Conservation (phyloP, 2,888 invertebrate genomes). For the Agrilus mali region DNA sequence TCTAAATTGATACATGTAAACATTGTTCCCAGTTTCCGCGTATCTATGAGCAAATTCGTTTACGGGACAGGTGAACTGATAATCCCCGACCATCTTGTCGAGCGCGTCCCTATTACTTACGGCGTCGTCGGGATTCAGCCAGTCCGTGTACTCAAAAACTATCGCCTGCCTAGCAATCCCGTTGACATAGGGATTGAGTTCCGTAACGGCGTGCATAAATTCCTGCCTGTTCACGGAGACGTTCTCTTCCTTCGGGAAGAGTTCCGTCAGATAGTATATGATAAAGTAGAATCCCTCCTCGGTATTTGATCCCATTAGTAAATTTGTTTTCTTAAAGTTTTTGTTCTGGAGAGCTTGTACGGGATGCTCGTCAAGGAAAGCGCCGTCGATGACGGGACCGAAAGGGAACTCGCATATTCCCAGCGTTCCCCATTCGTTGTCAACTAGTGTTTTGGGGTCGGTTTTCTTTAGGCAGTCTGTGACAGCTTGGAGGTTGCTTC, state of each 20-base stretch:
- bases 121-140: slow-evolving; percentile 77
- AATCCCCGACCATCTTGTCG: slow-evolving; percentile 90
- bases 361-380: slow-evolving; percentile 79
- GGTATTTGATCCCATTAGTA: slow-evolving; percentile 83
- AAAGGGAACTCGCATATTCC: slow-evolving; percentile 88
- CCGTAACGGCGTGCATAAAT: slow-evolving; percentile 67
- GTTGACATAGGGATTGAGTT: slow-evolving; percentile 75
- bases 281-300: slow-evolving; percentile 94
- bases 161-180: slow-evolving; percentile 76
- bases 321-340: slow-evolving; percentile 85
- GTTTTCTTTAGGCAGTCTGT: slow-evolving; percentile 66
- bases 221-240: slow-evolving; percentile 70
- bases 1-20: slow-evolving; percentile 84
- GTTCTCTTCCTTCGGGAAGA: slow-evolving; percentile 74
- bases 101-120: slow-evolving; percentile 70
- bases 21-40: slow-evolving; percentile 77
- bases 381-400: slow-evolving; percentile 86
- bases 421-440: slow-evolving; percentile 73
- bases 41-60: slow-evolving; percentile 86
- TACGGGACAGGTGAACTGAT: slow-evolving; percentile 89
- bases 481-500: slow-evolving; percentile 49
- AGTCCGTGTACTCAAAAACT: slow-evolving; percentile 85
- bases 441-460: slow-evolving; percentile 61
- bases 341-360: slow-evolving; percentile 58
- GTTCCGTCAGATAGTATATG: slow-evolving; percentile 77